A percentile compares a stretch with the other conserved stretches of the same genome.
Evolutionary conservation across 2,888 invertebrate genomes (phyloP).

Genomic region (Acanthoscelides obtectus): DNA sequence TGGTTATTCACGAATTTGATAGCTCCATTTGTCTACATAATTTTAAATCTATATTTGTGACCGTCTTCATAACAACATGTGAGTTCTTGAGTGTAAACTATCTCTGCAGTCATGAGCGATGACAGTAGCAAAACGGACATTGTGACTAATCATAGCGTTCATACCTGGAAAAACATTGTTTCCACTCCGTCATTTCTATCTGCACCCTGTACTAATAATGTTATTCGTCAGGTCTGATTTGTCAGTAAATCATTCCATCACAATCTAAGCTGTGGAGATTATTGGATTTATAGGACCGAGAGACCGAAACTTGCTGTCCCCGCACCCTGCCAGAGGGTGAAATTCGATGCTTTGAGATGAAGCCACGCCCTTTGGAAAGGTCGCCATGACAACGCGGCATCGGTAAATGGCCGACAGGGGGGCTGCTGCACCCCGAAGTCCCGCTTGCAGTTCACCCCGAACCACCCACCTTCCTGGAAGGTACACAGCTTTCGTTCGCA

Average conservation of each 20-base stretch:
- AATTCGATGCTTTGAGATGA: not conserved
- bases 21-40: too few relatives aligned
- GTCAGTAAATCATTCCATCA: constrained; percentile 43
- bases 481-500: not conserved
- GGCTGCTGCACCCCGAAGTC: not conserved
- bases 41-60: too few relatives aligned
- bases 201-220: constrained; percentile 14
- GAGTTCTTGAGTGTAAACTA: too few relatives aligned
- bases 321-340: not conserved
- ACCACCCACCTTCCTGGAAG: not conserved
- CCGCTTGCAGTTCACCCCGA: not conserved
- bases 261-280: constrained; percentile 43
- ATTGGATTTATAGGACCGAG: constrained; percentile 37
- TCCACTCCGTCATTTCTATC: not conserved
- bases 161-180: too few relatives aligned
- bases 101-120: too few relatives aligned
- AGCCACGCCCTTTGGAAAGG: not conserved
- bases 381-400: not conserved
- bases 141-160: too few relatives aligned
- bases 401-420: not conserved
- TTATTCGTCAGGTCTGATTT: constrained; percentile 40
- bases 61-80: too few relatives aligned
- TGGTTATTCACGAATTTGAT: too few relatives aligned
- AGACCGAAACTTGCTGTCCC: not conserved
- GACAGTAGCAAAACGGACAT: too few relatives aligned